Evolutionary conservation across 1,140 invertebrate genomes (phyloP).

Genomic region (Formica exsecta): DNA sequence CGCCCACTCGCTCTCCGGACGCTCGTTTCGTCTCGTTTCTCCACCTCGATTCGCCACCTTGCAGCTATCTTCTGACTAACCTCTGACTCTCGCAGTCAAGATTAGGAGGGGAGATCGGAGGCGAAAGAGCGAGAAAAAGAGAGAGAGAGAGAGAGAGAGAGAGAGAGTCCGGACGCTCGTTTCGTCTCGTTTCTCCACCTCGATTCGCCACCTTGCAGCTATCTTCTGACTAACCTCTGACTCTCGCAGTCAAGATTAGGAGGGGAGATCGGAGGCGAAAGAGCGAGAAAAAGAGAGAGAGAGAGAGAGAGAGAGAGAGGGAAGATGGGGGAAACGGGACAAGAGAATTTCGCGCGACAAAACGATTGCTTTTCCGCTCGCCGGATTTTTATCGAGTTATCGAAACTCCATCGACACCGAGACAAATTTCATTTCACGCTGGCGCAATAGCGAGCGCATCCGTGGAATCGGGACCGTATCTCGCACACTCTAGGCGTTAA

Average conservation of each 20-base stretch:
- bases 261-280: background rate
- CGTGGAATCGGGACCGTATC: conserved; percentile 31
- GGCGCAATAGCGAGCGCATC: background rate
- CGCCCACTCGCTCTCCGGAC: conserved; percentile 63
- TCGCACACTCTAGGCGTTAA: conserved; percentile 8
- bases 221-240: conserved; percentile 46
- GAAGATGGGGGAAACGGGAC: background rate
- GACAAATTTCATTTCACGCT: conserved; percentile 60
- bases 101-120: conserved; percentile 29
- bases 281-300: background rate
- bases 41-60: conserved; percentile 37
- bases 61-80: conserved; percentile 37
- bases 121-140: background rate
- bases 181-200: conserved; percentile 60
- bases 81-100: conserved; percentile 46
- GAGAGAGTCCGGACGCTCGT: conserved; percentile 67
- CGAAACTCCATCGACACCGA: conserved; percentile 68
- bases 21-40: conserved; percentile 69
- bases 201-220: conserved; percentile 30
- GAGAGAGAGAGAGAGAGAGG: background rate
- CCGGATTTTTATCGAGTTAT: conserved; percentile 72
- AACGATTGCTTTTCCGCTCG: conserved; percentile 69
- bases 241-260: conserved; percentile 48
- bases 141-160: background rate
- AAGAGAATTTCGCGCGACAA: conserved; percentile 24